Conservation (phyloP, 1,140 invertebrate species). For the Diorhabda elongata region DNA sequence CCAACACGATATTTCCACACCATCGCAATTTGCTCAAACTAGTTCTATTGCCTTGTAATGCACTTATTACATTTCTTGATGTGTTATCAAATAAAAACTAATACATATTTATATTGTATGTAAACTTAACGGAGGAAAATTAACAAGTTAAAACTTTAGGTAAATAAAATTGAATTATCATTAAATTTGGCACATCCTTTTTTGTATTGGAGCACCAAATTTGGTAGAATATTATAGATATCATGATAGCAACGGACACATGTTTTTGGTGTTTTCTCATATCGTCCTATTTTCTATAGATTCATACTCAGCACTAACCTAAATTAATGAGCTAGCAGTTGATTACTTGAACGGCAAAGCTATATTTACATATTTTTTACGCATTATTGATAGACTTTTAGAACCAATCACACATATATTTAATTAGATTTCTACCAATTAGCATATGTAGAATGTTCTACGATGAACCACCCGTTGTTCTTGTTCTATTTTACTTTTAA, state of each 20-base stretch:
- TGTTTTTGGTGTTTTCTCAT: background rate
- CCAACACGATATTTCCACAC: conserved; percentile 27
- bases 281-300: too few relatives aligned
- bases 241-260: conserved; percentile 14
- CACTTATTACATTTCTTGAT: conserved; percentile 24
- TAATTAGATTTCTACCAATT: too few relatives aligned
- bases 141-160: conserved; percentile 35
- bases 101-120: conserved; percentile 35
- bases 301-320: too few relatives aligned
- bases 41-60: conserved; percentile 29
- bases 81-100: conserved; percentile 36
- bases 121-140: conserved; percentile 37
- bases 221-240: conserved; percentile 23
- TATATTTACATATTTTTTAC: too few relatives aligned
- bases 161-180: conserved; percentile 32
- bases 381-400: too few relatives aligned
- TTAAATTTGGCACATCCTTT: conserved; percentile 32
- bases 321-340: too few relatives aligned
- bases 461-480: too few relatives aligned
- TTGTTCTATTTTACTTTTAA: too few relatives aligned
- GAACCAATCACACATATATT: too few relatives aligned
- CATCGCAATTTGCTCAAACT: conserved; percentile 44
- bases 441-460: too few relatives aligned
- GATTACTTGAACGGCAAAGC: too few relatives aligned
- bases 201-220: conserved; percentile 33